phyloP scores from a whole-genome alignment of 2,797 vertebrate genomes.

The Crocidura indochinensis region DNA sequence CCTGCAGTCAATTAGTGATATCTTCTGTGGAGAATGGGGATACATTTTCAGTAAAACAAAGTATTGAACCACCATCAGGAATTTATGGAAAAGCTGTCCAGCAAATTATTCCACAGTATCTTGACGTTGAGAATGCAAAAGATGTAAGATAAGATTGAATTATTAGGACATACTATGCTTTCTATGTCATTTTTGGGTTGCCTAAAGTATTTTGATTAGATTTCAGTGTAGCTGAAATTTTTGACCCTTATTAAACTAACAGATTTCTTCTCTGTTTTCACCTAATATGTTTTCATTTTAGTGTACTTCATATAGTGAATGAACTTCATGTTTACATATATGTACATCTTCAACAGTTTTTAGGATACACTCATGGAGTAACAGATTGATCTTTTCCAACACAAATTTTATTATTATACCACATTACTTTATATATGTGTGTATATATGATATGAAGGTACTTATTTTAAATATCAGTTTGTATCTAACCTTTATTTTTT shows the following conservation, averaged over 20 bases:
- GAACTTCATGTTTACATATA: not conserved
- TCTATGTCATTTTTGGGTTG: not conserved
- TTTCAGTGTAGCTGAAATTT: slow-evolving; percentile 51
- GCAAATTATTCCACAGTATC: slow-evolving; percentile 83
- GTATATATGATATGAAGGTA: too few species aligned
- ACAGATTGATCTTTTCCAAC: not conserved
- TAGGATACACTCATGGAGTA: slow-evolving; percentile 6
- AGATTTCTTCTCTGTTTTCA: not conserved
- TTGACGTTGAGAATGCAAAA: slow-evolving; percentile 86
- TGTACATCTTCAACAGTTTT: slow-evolving; percentile 22
- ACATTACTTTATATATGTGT: too few species aligned
- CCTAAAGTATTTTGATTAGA: not conserved
- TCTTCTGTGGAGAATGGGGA: slow-evolving; percentile 88
- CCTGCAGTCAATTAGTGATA: slow-evolving; percentile 83
- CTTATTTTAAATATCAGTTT: too few species aligned
- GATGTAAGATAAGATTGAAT: slow-evolving; percentile 87
- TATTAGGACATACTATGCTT: not conserved
- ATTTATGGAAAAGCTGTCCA: slow-evolving; percentile 87
- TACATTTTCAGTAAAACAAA: slow-evolving; percentile 76
- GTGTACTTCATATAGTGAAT: not conserved
- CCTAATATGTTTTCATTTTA: slow-evolving; percentile 52
- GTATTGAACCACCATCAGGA: slow-evolving; percentile 87
- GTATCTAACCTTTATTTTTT: too few species aligned
- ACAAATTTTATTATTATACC: slow-evolving; percentile 25
- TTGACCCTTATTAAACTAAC: slow-evolving; percentile 57